Evolutionary conservation across 2,888 invertebrate genomes (phyloP).

Genomic region (Eucera pruinosa): DNA sequence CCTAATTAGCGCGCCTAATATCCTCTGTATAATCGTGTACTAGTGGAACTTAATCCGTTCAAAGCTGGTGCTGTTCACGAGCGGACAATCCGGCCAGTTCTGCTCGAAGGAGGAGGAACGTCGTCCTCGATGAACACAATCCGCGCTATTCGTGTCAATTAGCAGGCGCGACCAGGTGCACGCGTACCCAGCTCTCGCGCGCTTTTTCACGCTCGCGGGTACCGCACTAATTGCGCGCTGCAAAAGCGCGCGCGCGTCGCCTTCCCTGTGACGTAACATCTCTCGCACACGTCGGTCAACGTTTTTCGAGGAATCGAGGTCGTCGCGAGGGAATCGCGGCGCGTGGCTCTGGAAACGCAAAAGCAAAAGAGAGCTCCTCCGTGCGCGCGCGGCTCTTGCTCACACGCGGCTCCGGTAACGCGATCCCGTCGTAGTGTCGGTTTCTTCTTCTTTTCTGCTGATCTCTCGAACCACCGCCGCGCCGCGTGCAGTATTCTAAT

Average conservation of each 20-base stretch:
- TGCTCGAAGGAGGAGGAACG: constrained; percentile 24
- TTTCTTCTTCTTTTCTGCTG: constrained; percentile 52
- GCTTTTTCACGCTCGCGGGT: constrained; percentile 12
- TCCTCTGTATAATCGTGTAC: too few relatives aligned
- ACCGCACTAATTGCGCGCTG: constrained; percentile 60
- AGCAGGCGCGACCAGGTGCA: constrained; percentile 66
- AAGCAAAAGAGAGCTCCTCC: constrained; percentile 12
- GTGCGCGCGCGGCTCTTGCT: too few relatives aligned
- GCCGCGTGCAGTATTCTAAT: constrained; percentile 50
- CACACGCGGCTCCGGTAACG: constrained; percentile 38
- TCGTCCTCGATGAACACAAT: constrained; percentile 67
- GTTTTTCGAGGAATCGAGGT: constrained; percentile 55
- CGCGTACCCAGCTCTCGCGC: constrained; percentile 39
- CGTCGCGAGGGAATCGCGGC: constrained; percentile 33
- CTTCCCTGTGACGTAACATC: constrained; percentile 35
- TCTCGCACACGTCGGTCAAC: constrained; percentile 30
- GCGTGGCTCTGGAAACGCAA: constrained; percentile 33
- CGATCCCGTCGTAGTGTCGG: constrained; percentile 27
- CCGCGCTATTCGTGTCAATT: constrained; percentile 70
- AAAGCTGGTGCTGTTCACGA: constrained; percentile 18
- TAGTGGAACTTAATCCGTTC: too few relatives aligned
- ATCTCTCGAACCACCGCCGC: constrained; percentile 33
- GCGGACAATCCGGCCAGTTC: constrained; percentile 37
- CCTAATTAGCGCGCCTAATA: too few relatives aligned
- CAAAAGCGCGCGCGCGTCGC: constrained; percentile 53